Evolutionary conservation across 2,888 invertebrate genomes (phyloP).

Genomic region (Pseudeuparius sepicola): DNA sequence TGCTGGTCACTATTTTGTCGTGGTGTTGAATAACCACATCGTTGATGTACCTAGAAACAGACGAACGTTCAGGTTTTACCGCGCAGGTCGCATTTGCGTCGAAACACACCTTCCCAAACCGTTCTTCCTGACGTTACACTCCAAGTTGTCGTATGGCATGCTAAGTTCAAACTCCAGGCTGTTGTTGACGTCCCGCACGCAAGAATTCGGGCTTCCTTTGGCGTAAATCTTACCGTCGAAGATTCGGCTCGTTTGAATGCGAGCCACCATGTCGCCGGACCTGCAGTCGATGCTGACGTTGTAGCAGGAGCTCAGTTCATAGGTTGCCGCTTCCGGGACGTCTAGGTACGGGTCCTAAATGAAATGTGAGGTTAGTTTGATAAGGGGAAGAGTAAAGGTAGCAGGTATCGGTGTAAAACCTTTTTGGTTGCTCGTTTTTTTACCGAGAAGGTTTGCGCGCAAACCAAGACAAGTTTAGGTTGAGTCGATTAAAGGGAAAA

Average conservation of each 20-base stretch:
- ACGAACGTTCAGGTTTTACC: neutral
- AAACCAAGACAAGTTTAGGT: too few species aligned
- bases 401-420: too few species aligned
- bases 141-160: conserved; percentile 86
- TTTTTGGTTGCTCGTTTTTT: too few species aligned
- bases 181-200: conserved; percentile 79
- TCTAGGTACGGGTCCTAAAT: conserved; percentile 76
- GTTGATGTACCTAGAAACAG: conserved; percentile 49
- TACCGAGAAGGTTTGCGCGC: too few species aligned
- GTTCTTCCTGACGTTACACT: conserved; percentile 86
- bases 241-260: conserved; percentile 82
- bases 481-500: too few species aligned
- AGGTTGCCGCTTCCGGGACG: conserved; percentile 84
- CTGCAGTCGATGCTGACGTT: conserved; percentile 90
- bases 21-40: conserved; percentile 93
- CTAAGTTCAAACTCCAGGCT: conserved; percentile 83
- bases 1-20: conserved; percentile 89
- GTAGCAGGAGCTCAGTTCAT: conserved; percentile 87
- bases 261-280: conserved; percentile 85
- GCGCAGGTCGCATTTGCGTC: neutral
- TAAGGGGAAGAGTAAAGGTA: too few species aligned
- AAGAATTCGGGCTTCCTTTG: conserved; percentile 87
- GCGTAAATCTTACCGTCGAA: conserved; percentile 94
- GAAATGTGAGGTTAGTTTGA: too few species aligned
- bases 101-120: conserved; percentile 53